Conservation (phyloP, 2,888 invertebrate genomes). For the Apocheima hispidaria region DNA sequence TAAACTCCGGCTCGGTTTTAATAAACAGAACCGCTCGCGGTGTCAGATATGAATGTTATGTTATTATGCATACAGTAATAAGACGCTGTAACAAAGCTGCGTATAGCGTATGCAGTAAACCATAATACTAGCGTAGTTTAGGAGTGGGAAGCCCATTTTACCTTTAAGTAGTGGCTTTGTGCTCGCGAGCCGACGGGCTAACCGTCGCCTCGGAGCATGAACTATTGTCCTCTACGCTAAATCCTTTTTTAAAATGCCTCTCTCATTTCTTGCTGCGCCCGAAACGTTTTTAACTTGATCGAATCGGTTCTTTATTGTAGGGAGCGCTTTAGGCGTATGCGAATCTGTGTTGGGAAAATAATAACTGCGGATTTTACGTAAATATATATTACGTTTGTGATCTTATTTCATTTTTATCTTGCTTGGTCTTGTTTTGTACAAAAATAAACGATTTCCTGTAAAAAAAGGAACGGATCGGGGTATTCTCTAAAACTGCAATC, state of each 20-base stretch:
- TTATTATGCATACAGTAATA: constrained; percentile 72
- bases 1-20: constrained; percentile 59
- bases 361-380: too few relatives aligned
- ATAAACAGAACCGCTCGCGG: constrained; percentile 63
- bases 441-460: too few relatives aligned
- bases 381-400: too few relatives aligned
- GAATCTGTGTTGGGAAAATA: constrained; percentile 8
- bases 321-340: constrained; percentile 47
- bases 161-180: constrained; percentile 80
- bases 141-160: constrained; percentile 75
- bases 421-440: too few relatives aligned
- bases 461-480: too few relatives aligned
- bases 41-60: constrained; percentile 73
- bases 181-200: constrained; percentile 72
- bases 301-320: constrained; percentile 56
- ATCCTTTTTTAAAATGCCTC: constrained; percentile 72
- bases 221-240: constrained; percentile 61
- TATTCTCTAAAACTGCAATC: too few relatives aligned
- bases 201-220: constrained; percentile 66
- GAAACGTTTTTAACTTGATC: constrained; percentile 63
- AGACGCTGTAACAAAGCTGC: constrained; percentile 63
- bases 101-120: constrained; percentile 57
- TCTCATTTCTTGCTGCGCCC: constrained; percentile 64
- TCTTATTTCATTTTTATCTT: background rate
- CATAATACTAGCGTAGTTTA: constrained; percentile 71